These are phyloP conservation scores for Tipula confusa DNA, from an alignment of 2,888 invertebrate genomes.

Conservation along the genomic window DNA sequence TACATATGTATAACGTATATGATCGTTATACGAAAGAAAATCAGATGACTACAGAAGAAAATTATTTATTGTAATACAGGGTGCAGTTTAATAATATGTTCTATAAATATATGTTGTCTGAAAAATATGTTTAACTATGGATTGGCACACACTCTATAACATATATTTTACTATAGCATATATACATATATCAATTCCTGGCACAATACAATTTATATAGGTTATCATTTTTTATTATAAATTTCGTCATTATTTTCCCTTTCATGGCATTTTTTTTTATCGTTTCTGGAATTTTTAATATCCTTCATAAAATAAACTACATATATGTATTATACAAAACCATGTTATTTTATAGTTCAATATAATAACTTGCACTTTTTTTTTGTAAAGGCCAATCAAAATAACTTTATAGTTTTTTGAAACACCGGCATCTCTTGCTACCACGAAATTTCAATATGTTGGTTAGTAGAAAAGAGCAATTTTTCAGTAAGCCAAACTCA, in stretches of 20 bases:
- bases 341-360: not conserved
- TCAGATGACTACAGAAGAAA: not conserved
- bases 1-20: not conserved
- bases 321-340: not conserved
- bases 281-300: not conserved
- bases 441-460: too few species aligned
- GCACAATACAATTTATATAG: not conserved
- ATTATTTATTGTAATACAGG: not conserved
- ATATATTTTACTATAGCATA: not conserved
- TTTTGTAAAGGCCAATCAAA: not conserved
- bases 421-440: not conserved
- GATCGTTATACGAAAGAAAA: constrained; percentile 4
- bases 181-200: too few species aligned
- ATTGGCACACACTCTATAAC: not conserved
- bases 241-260: not conserved
- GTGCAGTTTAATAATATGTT: not conserved
- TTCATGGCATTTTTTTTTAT: not conserved
- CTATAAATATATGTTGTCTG: not conserved
- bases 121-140: not conserved
- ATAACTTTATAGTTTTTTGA: not conserved
- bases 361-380: not conserved
- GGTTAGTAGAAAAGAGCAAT: too few species aligned
- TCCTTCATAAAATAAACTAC: not conserved
- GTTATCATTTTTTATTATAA: not conserved
- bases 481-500: too few species aligned